phyloP scores from a whole-genome alignment of 1,140 invertebrate species.

The Apis florea region DNA sequence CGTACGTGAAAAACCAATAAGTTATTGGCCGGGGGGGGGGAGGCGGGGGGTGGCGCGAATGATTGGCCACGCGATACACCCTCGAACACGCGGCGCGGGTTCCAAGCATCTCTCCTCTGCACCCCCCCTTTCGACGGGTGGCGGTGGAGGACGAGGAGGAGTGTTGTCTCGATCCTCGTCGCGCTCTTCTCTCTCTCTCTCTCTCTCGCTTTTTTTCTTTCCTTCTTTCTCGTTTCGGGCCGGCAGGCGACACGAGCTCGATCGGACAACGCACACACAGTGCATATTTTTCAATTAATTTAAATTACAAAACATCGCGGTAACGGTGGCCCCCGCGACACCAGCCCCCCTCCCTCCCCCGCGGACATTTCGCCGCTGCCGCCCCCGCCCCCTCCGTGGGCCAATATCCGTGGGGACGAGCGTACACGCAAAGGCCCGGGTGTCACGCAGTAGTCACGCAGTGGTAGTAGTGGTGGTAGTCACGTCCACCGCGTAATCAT shows the following conservation, averaged over 20 bases:
- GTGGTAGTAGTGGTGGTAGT: conserved; percentile 8
- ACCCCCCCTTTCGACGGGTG: not conserved
- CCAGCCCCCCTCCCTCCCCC: not conserved
- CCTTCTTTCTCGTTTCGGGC: conserved; percentile 51
- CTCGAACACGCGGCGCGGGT: conserved; percentile 24
- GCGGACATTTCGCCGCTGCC: not conserved
- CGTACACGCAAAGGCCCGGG: conserved; percentile 25
- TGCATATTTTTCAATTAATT: conserved; percentile 80
- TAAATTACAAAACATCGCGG: conserved; percentile 78
- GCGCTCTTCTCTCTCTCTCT: not conserved
- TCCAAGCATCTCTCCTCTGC: not conserved
- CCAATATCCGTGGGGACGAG: conserved; percentile 49
- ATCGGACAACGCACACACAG: conserved; percentile 74
- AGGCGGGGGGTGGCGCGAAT: conserved; percentile 74
- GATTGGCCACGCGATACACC: conserved; percentile 69
- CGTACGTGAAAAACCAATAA: conserved; percentile 78
- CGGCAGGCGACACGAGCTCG: conserved; percentile 61
- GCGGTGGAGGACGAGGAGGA: no score
- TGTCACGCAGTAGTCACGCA: conserved; percentile 27
- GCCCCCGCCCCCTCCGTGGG: not conserved
- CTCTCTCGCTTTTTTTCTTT: conserved; percentile 19
- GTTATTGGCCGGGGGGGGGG: conserved; percentile 75
- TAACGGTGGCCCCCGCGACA: conserved; percentile 62
- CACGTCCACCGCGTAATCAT: conserved; percentile 70
- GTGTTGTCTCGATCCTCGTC: conserved; percentile 8